These are phyloP conservation scores for Entomyzon cyanotis DNA, from an alignment of 2,113 vertebrate genomes.

Conservation along the genomic window DNA sequence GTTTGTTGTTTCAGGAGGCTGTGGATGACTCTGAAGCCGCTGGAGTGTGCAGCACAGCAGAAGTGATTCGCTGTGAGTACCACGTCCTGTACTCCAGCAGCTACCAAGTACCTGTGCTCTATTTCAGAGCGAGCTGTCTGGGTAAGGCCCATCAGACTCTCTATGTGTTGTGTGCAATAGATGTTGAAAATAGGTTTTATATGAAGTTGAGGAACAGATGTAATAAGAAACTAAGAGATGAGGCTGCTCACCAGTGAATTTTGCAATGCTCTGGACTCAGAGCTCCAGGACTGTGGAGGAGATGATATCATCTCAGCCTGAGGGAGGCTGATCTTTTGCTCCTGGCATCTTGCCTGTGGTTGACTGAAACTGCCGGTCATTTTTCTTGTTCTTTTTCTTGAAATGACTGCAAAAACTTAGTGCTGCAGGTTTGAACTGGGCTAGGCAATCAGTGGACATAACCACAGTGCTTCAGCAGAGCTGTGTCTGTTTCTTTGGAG, in stretches of 20 bases:
- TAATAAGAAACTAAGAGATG: conserved; percentile 40
- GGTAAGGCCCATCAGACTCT: conserved; percentile 72
- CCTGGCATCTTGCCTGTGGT: conserved; percentile 67
- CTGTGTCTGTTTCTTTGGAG: not conserved
- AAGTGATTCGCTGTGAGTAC: conserved; percentile 87
- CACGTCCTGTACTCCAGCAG: conserved; percentile 91
- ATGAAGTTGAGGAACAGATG: not conserved
- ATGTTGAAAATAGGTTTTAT: not conserved
- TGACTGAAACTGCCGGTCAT: conserved; percentile 68
- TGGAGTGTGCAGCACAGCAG: not conserved
- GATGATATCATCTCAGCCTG: conserved; percentile 72
- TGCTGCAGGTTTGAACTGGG: conserved; percentile 34
- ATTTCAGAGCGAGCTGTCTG: conserved; percentile 88
- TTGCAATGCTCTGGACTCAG: conserved; percentile 33
- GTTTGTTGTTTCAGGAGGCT: conserved; percentile 65
- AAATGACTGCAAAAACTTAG: conserved; percentile 57
- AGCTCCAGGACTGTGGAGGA: conserved; percentile 45
- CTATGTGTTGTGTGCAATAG: not conserved
- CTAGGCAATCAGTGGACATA: not conserved
- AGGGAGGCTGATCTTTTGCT: conserved; percentile 71
- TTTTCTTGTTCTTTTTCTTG: conserved; percentile 56
- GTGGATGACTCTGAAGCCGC: conserved; percentile 55
- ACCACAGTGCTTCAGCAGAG: not conserved
- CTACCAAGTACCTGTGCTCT: conserved; percentile 88
- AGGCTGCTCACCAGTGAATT: conserved; percentile 61